These are phyloP conservation scores for Cladopsammia gracilis DNA, from an alignment of 64 coral and sea anemone genomes.

Conservation along the genomic window DNA sequence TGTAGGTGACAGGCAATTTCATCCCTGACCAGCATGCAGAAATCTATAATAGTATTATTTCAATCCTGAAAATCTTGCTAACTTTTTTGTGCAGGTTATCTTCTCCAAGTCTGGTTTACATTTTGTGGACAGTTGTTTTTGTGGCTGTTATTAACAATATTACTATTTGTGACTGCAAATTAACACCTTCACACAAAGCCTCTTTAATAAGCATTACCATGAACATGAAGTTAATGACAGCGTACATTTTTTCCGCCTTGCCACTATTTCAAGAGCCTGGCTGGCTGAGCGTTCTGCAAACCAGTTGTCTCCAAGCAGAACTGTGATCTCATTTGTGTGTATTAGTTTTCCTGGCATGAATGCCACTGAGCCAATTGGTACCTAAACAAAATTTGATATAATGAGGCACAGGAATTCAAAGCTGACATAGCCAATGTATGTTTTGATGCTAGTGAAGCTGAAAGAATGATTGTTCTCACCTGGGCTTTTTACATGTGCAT, in stretches of 20 bases:
- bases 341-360: slow-evolving; percentile 97
- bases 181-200: not conserved
- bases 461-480: too few species aligned
- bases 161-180: too few species aligned
- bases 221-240: slow-evolving; percentile 61
- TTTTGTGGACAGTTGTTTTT: too few species aligned
- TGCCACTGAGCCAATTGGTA: slow-evolving; percentile 91
- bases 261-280: slow-evolving; percentile 86
- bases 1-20: too few species aligned
- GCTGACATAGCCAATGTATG: not conserved
- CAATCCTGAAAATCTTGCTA: too few species aligned
- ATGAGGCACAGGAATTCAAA: not conserved
- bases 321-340: slow-evolving; percentile 93
- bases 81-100: too few species aligned
- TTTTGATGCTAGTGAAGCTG: too few species aligned
- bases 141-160: too few species aligned
- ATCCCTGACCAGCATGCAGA: too few species aligned
- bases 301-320: slow-evolving; percentile 95
- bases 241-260: slow-evolving; percentile 80
- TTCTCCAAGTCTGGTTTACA: too few species aligned
- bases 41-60: too few species aligned
- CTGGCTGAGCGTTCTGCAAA: slow-evolving; percentile 91
- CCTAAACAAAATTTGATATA: slow-evolving; percentile 33
- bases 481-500: too few species aligned
- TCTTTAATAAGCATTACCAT: slow-evolving; percentile 40